Base-by-base conservation (phyloP, 2,888 invertebrate genomes). In the Podotricha telesiphe region DNA sequence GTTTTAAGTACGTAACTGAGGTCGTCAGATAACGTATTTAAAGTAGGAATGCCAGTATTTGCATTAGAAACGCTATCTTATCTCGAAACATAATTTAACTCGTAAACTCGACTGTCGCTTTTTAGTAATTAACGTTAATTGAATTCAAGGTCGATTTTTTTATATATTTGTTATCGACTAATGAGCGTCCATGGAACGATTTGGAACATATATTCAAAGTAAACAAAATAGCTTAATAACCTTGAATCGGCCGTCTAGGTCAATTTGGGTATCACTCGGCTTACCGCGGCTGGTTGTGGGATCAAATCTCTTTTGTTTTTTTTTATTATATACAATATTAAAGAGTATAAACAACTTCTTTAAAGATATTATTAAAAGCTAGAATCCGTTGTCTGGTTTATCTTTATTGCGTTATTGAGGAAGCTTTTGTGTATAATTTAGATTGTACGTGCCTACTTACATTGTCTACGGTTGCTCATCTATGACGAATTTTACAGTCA, bases 1-100 rank as follows among this genome's bases (percentile, higher is more conserved):
- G 98, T 99, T 76, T 99, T 68, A 99, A 99, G 84, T 99, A 99
- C 83, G 97, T 99, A 0, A 99, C 99, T 1, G 99, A 99, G 87
- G 99, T 99, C 63, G 98, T 99, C 97, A 53, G 98, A 98, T 84
- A 96, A 97, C 69, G 98, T 98, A 86, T 99, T 99, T 85, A 97
- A 98, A 86, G 96, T 95, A 64, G 51, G 51, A 64, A 64, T 63
- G 63, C 22, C 66, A 50, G 40, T 62, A 70, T 67, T 70, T 58
- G 45, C 45, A 58, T 66, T 17, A 48, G 66, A 61, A 67, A 67
- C 65, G 61, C 20, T 70, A 67, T 48, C 67, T 65, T 61, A 67
- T 67, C 61, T 61, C n/a, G 20, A 51, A 37, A 51, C 58, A 59
- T 45, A 69, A 68, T 53, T 62, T 48, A 64, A 50, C 40, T 40